Evolutionary conservation across 2,797 vertebrate species (phyloP), one percentile per base, ranked within the genome.

Genomic region (Lutjanus argentimaculatus): DNA sequence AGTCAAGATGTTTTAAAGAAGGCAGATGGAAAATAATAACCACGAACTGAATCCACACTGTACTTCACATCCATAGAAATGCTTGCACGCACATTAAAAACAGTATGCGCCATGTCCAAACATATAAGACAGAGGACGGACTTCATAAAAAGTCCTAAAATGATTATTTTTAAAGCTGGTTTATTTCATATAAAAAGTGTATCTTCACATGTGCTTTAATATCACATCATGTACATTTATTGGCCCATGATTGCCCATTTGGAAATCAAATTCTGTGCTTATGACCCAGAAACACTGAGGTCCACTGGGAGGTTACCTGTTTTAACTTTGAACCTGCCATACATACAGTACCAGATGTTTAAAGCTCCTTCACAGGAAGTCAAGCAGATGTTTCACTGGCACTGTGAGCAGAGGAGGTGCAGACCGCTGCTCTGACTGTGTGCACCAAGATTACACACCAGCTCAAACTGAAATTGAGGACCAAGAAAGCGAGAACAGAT

Each of bases 331-430:
- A 86, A 90, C 79, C 63, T 81, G 73, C 48, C 55, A 78, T 66
- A 81, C 70, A 82, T 30, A 36, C 68, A 56, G 88, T 75, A 76
- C 87, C 91, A 93, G 91, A 93, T 94, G 89, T 93, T 82, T 72
- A 64, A 86, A 72, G 68, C 73, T 70, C 25, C 55, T 73, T 52
- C 56, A 65, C 79, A 85, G 84, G 86, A 88, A 85, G 79, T 82
- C 57, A 49, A 82, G 74, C 90, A 90, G 80, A 90, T 86, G 76
- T 87, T 87, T 83, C 62, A 72, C 72, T 51, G 57, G 76, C 79
- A 77, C 80, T 55, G 49, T 62, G 67, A 45, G 48, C 75, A 73
- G 9, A 58, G 70, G 14, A 77, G 85, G 59, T 75, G 64, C 71
- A 59, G 45, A 46, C 56, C 57, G 56, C 42, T 73, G 25, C 64